Evolutionary conservation across 2,888 invertebrate species (phyloP).

Genomic region (Hyles lineata): DNA sequence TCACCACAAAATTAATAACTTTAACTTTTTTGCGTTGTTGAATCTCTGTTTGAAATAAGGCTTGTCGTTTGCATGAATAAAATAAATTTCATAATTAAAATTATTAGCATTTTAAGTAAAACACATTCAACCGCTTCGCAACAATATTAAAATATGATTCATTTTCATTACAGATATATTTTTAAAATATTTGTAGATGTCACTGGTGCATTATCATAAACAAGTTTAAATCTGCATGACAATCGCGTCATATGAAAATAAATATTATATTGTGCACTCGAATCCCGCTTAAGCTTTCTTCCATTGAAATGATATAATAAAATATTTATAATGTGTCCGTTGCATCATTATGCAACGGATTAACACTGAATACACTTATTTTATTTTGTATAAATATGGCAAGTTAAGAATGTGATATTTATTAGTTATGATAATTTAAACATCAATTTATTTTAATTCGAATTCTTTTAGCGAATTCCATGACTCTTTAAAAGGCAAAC

Average conservation of each 20-base stretch:
- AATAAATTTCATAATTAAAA: no score
- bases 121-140: background rate
- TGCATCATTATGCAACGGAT: slow-evolving; percentile 50
- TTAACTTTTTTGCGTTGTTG: background rate
- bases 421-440: slow-evolving; percentile 35
- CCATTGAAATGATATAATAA: slow-evolving; percentile 47
- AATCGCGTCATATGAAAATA: slow-evolving; percentile 4
- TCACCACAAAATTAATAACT: slow-evolving; percentile 1
- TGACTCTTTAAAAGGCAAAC: background rate
- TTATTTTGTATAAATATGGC: slow-evolving; percentile 46
- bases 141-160: background rate
- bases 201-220: background rate
- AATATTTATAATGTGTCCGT: slow-evolving; percentile 40
- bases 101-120: no score
- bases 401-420: slow-evolving; percentile 40
- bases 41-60: background rate
- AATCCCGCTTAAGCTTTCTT: slow-evolving; percentile 43
- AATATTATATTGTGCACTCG: slow-evolving; percentile 1
- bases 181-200: background rate
- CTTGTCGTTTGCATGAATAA: background rate
- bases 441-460: background rate
- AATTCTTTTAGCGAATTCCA: background rate
- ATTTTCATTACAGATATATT: background rate
- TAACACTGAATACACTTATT: slow-evolving; percentile 38
- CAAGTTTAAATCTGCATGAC: background rate